A percentile compares a stretch with the other conserved stretches of the same genome.
Evolutionary conservation across 2,113 vertebrate genomes (phyloP).

Genomic region (Coracopsis vasa): DNA sequence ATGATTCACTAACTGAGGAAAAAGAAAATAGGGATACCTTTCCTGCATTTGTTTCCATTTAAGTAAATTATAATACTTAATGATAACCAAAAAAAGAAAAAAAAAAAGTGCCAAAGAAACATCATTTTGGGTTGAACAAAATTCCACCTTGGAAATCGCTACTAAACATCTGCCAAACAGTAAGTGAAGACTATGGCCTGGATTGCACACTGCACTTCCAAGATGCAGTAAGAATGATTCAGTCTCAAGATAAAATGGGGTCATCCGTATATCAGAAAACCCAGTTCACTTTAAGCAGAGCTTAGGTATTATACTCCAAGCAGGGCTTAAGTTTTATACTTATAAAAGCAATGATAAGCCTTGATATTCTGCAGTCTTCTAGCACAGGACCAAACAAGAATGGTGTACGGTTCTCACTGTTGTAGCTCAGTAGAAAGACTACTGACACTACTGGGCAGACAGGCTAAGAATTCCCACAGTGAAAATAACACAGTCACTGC

Average conservation of each 20-base stretch:
- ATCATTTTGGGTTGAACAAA: neutral
- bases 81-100: neutral
- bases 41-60: neutral
- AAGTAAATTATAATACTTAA: neutral
- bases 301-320: neutral
- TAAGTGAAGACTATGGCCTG: fast-evolving
- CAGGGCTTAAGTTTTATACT: neutral
- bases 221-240: neutral
- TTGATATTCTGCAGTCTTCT: neutral
- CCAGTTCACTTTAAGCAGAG: neutral
- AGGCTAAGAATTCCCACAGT: neutral
- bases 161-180: neutral
- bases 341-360: neutral
- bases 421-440: neutral
- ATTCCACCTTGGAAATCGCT: neutral
- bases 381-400: neutral
- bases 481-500: neutral
- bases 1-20: neutral
- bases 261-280: neutral
- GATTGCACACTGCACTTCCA: neutral
- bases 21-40: neutral
- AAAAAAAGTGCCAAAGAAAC: neutral
- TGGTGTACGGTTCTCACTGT: neutral
- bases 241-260: neutral
- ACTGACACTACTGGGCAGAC: neutral